Conservation (phyloP, 2,888 invertebrate genomes). For the Yponomeuta plumbellus region DNA sequence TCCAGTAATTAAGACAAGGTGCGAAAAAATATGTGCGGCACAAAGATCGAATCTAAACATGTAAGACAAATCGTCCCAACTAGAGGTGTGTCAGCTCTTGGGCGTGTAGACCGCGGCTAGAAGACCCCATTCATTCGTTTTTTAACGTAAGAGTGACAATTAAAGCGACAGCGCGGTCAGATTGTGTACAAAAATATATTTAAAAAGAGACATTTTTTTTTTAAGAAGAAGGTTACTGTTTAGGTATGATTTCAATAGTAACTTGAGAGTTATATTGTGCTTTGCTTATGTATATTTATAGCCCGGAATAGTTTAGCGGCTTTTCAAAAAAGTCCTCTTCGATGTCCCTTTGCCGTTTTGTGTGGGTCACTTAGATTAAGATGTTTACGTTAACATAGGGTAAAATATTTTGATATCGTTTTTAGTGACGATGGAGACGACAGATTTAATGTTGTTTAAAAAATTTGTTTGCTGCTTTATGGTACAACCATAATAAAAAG, state of each 20-base stretch:
- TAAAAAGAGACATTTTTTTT: constrained; percentile 40
- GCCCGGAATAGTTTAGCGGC: constrained; percentile 47
- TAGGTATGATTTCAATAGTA: constrained; percentile 38
- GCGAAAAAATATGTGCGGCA: constrained; percentile 56
- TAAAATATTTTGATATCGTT: constrained; percentile 75
- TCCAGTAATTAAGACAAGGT: constrained; percentile 51
- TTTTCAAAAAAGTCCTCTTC: constrained; percentile 56
- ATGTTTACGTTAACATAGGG: constrained; percentile 66
- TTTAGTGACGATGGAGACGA: constrained; percentile 48
- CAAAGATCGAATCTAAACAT: constrained; percentile 60
- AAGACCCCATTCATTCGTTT: constrained; percentile 61
- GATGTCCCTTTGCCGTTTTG: constrained; percentile 52
- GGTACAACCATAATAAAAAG: neutral
- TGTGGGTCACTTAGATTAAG: constrained; percentile 69
- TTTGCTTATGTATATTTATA: constrained; percentile 69
- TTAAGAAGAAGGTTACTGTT: constrained; percentile 42
- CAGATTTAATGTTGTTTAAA: constrained; percentile 33
- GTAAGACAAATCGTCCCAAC: constrained; percentile 67
- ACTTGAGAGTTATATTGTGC: constrained; percentile 56
- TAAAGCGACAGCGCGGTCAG: constrained; percentile 71
- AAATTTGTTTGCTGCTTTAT: neutral
- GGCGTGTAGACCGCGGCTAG: constrained; percentile 44
- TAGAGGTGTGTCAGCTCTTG: constrained; percentile 55
- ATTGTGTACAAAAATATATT: constrained; percentile 42
- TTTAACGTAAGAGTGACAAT: constrained; percentile 58